Percentiles rank a stretch among this genome's conserved stretches.
phyloP scores from a whole-genome alignment of 2,888 invertebrate genomes.

The Polydrusus tereticollis region DNA sequence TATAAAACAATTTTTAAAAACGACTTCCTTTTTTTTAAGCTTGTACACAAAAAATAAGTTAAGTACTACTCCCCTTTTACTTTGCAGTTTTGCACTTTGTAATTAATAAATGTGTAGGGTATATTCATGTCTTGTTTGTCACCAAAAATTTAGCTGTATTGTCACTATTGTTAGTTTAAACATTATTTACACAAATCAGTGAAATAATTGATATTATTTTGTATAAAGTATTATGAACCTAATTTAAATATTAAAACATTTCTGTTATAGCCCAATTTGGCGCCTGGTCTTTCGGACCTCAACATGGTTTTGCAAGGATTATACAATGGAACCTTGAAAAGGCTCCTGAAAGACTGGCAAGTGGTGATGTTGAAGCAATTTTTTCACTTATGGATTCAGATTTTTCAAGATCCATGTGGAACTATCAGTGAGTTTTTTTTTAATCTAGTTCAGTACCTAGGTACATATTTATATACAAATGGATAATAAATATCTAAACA shows the following conservation, averaged over 20 bases:
- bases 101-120: too few species aligned
- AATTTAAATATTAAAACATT: neutral
- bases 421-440: slow-evolving; percentile 79
- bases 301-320: slow-evolving; percentile 96
- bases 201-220: neutral
- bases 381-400: slow-evolving; percentile 94
- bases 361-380: slow-evolving; percentile 87
- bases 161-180: too few species aligned
- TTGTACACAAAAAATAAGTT: too few species aligned
- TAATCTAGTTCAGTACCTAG: too few species aligned
- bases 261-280: slow-evolving; percentile 93
- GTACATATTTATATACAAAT: too few species aligned
- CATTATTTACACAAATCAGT: neutral
- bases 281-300: slow-evolving; percentile 94
- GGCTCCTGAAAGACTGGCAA: slow-evolving; percentile 87
- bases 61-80: too few species aligned
- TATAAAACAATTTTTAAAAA: too few species aligned
- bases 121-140: neutral
- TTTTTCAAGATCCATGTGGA: slow-evolving; percentile 94
- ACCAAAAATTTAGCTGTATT: too few species aligned
- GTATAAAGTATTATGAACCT: neutral
- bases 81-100: too few species aligned
- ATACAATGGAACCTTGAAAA: slow-evolving; percentile 93
- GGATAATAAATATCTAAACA: too few species aligned
- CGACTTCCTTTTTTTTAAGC: too few species aligned